A percentile compares a stretch with the other conserved stretches of the same genome.
Conservation (phyloP, 2,797 vertebrate genomes). For the Rhynchonycteris naso region DNA sequence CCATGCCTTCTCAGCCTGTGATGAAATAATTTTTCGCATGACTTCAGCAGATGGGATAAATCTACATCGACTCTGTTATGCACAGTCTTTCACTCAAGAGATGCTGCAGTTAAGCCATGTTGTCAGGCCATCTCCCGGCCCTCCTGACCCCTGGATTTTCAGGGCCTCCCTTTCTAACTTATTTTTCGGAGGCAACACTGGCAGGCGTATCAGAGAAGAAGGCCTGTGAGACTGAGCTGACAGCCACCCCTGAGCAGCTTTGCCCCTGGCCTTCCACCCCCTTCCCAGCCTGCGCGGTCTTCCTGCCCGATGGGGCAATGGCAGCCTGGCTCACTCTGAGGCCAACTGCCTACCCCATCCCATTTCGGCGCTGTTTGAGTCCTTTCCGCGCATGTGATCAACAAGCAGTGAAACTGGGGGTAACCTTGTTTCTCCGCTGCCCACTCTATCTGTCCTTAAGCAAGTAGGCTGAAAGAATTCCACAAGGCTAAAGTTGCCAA, state of each 20-base stretch:
- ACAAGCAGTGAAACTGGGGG: neutral
- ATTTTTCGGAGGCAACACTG: constrained; percentile 33
- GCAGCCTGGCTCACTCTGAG: neutral
- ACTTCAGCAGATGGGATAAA: constrained; percentile 2
- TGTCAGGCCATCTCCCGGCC: neutral
- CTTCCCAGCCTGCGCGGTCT: neutral
- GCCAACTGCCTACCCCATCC: neutral
- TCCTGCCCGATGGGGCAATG: neutral
- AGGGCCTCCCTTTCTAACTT: constrained; percentile 4
- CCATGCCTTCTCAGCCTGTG: neutral
- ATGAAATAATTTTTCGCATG: constrained; percentile 16
- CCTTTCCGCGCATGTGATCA: neutral
- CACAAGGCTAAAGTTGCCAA: neutral
- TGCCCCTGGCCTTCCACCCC: neutral
- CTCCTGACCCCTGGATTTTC: neutral
- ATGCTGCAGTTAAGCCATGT: neutral
- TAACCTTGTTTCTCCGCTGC: neutral
- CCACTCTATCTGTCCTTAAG: neutral
- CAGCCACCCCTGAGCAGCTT: neutral
- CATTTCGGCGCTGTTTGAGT: neutral
- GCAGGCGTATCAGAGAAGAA: neutral
- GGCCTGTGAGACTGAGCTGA: neutral
- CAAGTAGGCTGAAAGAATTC: neutral
- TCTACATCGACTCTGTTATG: neutral
- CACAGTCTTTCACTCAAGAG: neutral